A percentile compares a stretch with the other conserved stretches of the same genome.
phyloP scores from a whole-genome alignment of 23 tunicate species.

The Diplosoma virens region DNA sequence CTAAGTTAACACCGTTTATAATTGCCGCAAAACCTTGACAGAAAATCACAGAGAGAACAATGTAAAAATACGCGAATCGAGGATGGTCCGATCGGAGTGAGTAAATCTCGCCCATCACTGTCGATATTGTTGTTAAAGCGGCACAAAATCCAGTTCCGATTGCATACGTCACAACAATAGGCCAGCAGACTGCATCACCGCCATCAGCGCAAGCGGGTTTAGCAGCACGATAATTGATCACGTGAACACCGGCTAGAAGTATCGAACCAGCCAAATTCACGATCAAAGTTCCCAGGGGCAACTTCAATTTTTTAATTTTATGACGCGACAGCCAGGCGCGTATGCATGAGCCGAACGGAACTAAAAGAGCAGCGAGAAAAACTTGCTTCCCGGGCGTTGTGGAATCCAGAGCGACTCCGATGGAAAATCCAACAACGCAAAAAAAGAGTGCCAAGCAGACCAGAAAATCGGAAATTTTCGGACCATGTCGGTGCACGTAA shows the following conservation, averaged over 20 bases:
- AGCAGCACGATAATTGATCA: slow-evolving; percentile 30
- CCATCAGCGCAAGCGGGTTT: slow-evolving; percentile 12
- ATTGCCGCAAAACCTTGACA: slow-evolving; percentile 53
- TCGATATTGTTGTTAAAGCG: slow-evolving; percentile 76
- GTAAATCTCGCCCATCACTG: slow-evolving; percentile 65
- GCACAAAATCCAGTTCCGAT: slow-evolving; percentile 77
- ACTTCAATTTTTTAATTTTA: slow-evolving; percentile 20
- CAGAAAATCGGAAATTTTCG: slow-evolving; percentile 22
- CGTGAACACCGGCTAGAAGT: slow-evolving; percentile 27
- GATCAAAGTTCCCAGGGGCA: slow-evolving; percentile 43
- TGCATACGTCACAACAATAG: slow-evolving; percentile 32
- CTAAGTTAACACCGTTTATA: slow-evolving; percentile 70
- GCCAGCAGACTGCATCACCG: slow-evolving; percentile 35
- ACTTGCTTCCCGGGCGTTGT: slow-evolving; percentile 14
- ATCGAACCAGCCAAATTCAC: slow-evolving; percentile 42
- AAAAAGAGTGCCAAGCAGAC: slow-evolving; percentile 8
- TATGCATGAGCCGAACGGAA: slow-evolving; percentile 46
- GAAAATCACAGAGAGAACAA: slow-evolving; percentile 39
- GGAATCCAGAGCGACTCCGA: slow-evolving; percentile 41
- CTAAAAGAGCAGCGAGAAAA: slow-evolving; percentile 47
- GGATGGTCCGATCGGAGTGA: slow-evolving; percentile 38
- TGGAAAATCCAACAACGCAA: slow-evolving; percentile 20
- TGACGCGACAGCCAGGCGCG: slow-evolving; percentile 23
- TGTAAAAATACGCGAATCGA: slow-evolving; percentile 52
- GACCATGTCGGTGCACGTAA: slow-evolving; percentile 3